Conservation (phyloP, 2,888 invertebrate species). For the Andrena fulva region DNA sequence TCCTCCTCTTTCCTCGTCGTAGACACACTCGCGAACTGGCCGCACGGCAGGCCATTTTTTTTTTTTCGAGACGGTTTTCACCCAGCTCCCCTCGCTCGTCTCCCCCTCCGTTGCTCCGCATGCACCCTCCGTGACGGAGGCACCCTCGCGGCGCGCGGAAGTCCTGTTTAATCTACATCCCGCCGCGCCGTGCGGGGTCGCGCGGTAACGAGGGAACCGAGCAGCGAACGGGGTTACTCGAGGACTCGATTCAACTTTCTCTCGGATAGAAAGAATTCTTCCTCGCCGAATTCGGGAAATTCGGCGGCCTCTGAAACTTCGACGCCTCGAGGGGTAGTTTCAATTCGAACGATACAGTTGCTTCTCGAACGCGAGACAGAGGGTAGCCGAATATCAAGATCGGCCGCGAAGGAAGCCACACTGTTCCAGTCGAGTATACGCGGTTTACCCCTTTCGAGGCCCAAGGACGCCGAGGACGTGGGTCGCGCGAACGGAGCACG, state of each 20-base stretch:
- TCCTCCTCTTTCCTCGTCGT: slow-evolving; percentile 32
- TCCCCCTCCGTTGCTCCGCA: background rate
- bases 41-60: slow-evolving; percentile 51
- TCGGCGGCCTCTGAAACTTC: no score
- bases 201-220: no score
- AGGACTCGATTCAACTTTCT: no score
- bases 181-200: no score
- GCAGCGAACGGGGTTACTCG: no score
- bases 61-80: slow-evolving; percentile 6
- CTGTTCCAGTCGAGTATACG: no score
- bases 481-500: background rate
- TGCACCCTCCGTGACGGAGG: background rate
- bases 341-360: no score
- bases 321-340: no score
- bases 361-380: no score
- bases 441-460: background rate
- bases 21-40: slow-evolving; percentile 72
- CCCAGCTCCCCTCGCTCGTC: background rate
- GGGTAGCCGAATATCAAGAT: no score
- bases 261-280: background rate
- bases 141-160: background rate
- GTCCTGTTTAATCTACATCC: slow-evolving; percentile 8
- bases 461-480: background rate
- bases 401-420: no score
- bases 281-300: background rate